A percentile compares a stretch with the other conserved stretches of the same genome.
Evolutionary conservation across 2,888 invertebrate genomes (phyloP).

Genomic region (Harmothoe impar): DNA sequence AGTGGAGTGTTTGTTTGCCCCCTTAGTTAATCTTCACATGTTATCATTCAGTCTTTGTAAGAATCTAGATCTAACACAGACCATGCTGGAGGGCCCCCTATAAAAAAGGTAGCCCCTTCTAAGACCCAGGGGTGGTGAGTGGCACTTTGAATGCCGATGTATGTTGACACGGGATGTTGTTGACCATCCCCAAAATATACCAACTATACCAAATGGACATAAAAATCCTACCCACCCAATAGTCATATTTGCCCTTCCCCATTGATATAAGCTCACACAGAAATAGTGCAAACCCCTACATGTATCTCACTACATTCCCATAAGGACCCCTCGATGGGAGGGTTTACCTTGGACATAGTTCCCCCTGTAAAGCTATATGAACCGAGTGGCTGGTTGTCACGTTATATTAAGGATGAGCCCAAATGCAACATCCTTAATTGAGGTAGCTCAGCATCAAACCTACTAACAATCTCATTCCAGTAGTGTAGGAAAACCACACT

Average conservation of each 20-base stretch:
- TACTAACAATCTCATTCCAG: constrained; percentile 49
- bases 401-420: neutral
- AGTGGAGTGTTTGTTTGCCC: neutral
- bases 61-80: constrained; percentile 58
- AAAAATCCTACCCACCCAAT: neutral
- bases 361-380: constrained; percentile 45
- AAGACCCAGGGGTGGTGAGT: neutral
- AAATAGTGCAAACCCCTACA: neutral
- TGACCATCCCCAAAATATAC: neutral
- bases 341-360: neutral
- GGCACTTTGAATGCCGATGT: neutral
- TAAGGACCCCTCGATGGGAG: neutral
- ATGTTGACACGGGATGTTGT: neutral
- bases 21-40: neutral
- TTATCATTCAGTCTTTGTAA: constrained; percentile 3
- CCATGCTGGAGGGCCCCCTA: neutral
- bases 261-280: neutral
- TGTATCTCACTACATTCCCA: neutral
- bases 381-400: constrained; percentile 44
- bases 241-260: neutral
- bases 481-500: neutral
- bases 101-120: neutral
- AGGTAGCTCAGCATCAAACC: constrained; percentile 46
- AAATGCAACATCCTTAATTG: constrained; percentile 41
- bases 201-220: neutral